Base-by-base conservation (phyloP, 2,113 vertebrate genomes). In the Otocyon megalotis region DNA sequence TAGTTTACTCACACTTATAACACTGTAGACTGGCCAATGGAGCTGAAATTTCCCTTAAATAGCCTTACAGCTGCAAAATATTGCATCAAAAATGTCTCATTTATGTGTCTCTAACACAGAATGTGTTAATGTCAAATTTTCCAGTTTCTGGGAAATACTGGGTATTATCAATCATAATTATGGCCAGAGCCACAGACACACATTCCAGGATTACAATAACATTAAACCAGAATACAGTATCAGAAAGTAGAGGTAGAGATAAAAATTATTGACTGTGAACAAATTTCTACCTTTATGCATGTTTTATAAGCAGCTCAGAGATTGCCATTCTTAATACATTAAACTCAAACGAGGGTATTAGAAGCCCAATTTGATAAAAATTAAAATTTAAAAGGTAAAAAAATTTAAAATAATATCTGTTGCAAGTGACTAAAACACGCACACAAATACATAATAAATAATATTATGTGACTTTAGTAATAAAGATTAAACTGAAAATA, bases 371-470 rank as follows among this genome's bases (percentile, higher is more conserved):
- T 72, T 50, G 35, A 86, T 76, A 60, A 94, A 94, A 94, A 2
- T 48, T 69, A 26, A 84, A 84, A 74, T 65, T 12, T 82, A 28
- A 86, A 94, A 86, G 0, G 50, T 93, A 92, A 88, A 93, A 84
- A 65, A 65, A 16, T 53, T 5, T 71, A 48, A 74, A 80, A 72
- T 8, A 90, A 79, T 32, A n/a, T 79, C 76, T 63, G 88, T 50
- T 56, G 16, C 3, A 37, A 60, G 24, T 71, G 0, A 82, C 26
- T 81, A 24, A 95, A 72, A 80, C 53, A 22, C 12, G 56, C 24
- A 72, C 26, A 43, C 12, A 87, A 43, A 63, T 48, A 43, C 0
- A 54, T 85, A 12, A 80, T 69, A 93, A 74, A 35, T 90, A 90
- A 84, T 72, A 81, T 2, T 13, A n/a, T 43, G 28, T 22, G 71